Evolutionary conservation across 2,888 invertebrate species (phyloP).

Genomic region (Drosophila pullipes): DNA sequence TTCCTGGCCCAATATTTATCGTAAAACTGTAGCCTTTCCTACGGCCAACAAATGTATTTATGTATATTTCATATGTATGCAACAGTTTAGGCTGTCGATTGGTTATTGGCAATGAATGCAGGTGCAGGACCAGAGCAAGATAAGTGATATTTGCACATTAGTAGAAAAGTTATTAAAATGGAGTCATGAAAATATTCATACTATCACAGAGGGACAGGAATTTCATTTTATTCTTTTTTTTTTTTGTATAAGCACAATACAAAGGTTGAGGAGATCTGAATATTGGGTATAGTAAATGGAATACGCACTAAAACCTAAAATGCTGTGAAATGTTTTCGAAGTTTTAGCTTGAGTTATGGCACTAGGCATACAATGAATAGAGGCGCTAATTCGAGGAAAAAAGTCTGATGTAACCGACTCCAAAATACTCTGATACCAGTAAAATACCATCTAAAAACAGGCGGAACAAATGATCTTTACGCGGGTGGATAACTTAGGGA

Average conservation of each 20-base stretch:
- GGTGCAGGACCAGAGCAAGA: not conserved
- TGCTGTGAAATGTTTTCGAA: not conserved
- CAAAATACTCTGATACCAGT: not conserved
- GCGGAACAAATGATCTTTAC: not conserved
- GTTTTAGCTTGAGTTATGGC: not conserved
- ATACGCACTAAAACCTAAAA: not conserved
- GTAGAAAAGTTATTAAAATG: not conserved
- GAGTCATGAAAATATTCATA: not conserved
- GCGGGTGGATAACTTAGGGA: not conserved
- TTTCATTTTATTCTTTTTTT: not conserved
- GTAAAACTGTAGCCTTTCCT: conserved; percentile 4
- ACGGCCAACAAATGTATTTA: conserved; percentile 11
- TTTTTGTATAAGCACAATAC: not conserved
- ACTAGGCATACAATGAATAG: not conserved
- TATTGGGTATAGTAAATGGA: not conserved
- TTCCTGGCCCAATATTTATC: conserved; percentile 61
- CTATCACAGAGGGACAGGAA: not conserved
- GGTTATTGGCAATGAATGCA: not conserved
- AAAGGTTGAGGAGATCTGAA: not conserved
- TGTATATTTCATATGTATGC: conserved; percentile 16
- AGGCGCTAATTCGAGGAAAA: not conserved
- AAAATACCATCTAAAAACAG: not conserved
- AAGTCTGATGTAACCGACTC: not conserved
- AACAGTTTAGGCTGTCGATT: not conserved
- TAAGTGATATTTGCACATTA: not conserved